Percentiles rank a stretch among this genome's conserved stretches.
Evolutionary conservation across 2,113 vertebrate species (phyloP).

Genomic region (Macquaria ambigua): DNA sequence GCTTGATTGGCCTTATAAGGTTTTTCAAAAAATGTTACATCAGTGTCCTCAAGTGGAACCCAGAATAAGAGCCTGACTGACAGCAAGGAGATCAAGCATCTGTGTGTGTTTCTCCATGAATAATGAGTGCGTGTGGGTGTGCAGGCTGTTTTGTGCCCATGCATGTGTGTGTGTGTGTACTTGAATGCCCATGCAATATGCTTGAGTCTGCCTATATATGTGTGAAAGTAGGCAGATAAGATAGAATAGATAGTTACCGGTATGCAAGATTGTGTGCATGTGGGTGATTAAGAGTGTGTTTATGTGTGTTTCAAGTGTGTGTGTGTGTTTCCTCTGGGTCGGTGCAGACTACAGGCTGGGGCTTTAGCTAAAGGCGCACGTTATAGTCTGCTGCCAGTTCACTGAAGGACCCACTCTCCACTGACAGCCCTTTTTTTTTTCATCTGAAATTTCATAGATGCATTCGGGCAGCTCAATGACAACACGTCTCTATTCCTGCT

Average conservation of each 20-base stretch:
- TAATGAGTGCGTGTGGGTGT: slow-evolving; percentile 30
- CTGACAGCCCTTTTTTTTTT: slow-evolving; percentile 76
- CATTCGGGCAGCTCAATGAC: slow-evolving; percentile 80
- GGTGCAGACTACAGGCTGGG: slow-evolving; percentile 29
- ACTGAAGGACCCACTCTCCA: slow-evolving; percentile 62
- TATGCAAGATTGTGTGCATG: neutral
- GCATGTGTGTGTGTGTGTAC: neutral
- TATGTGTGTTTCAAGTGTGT: neutral
- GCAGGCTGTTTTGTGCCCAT: slow-evolving; percentile 3
- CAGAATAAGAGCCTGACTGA: slow-evolving; percentile 62
- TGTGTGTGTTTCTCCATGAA: slow-evolving; percentile 48
- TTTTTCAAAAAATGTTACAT: slow-evolving; percentile 51
- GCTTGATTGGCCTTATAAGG: slow-evolving; percentile 32
- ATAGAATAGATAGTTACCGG: neutral
- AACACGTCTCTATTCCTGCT: slow-evolving; percentile 75
- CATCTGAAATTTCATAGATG: slow-evolving; percentile 80
- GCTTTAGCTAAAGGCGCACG: slow-evolving; percentile 46
- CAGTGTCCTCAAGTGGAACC: slow-evolving; percentile 64
- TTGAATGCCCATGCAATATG: neutral
- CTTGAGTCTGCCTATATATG: neutral
- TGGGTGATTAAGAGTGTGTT: slow-evolving; percentile 34
- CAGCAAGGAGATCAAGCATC: slow-evolving; percentile 60
- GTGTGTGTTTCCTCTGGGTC: slow-evolving; percentile 33
- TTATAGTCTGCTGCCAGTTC: slow-evolving; percentile 64
- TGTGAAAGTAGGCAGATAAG: neutral